Conservation (phyloP, 1,140 invertebrate species). For the Andricus grossulariae region DNA sequence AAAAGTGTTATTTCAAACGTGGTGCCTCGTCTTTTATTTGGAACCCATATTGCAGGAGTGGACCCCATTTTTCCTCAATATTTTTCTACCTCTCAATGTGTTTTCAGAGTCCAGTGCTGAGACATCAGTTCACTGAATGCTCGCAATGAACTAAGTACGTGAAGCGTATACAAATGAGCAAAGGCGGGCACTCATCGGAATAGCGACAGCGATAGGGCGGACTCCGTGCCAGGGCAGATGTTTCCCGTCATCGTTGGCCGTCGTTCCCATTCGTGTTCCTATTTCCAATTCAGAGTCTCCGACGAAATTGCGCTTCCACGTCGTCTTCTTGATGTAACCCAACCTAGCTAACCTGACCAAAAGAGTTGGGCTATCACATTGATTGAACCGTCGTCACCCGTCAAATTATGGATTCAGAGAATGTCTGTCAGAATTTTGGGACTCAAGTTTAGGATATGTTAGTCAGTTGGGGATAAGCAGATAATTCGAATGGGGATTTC, state of each 20-base stretch:
- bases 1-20: too few species aligned
- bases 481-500: slow-evolving; percentile 17
- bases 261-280: slow-evolving; percentile 51
- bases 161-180: slow-evolving; percentile 53
- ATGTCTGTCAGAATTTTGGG: slow-evolving; percentile 9
- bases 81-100: slow-evolving; percentile 40
- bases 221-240: slow-evolving; percentile 46
- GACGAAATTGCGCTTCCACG: background rate
- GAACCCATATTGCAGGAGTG: too few species aligned
- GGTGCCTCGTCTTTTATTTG: too few species aligned
- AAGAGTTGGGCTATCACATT: background rate
- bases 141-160: slow-evolving; percentile 51
- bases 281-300: slow-evolving; percentile 28
- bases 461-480: background rate
- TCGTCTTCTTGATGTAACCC: background rate
- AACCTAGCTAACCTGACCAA: background rate
- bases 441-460: background rate
- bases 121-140: slow-evolving; percentile 36
- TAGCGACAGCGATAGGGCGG: slow-evolving; percentile 41
- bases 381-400: background rate
- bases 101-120: slow-evolving; percentile 44
- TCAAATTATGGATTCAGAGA: slow-evolving; percentile 3
- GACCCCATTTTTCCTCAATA: background rate
- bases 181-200: slow-evolving; percentile 39
- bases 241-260: slow-evolving; percentile 15